phyloP scores from a whole-genome alignment of 2,113 vertebrate genomes.

The Passer domesticus region DNA sequence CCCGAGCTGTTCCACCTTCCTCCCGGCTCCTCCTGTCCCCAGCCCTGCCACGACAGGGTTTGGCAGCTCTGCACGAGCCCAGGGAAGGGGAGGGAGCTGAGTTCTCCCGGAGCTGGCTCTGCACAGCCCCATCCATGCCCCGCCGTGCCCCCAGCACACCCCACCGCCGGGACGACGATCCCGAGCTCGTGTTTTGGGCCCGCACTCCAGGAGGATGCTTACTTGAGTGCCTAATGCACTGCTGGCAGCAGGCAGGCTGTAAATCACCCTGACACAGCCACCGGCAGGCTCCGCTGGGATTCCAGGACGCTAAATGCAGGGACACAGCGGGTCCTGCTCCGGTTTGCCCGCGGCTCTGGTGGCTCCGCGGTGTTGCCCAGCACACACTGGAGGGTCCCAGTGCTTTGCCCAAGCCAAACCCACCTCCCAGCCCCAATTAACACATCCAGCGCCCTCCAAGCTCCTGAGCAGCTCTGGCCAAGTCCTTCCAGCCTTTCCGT shows the following conservation, averaged over 20 bases:
- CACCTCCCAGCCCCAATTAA: not conserved
- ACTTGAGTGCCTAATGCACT: not conserved
- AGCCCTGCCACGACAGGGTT: not conserved
- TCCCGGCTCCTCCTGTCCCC: too few species aligned
- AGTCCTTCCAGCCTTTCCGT: not conserved
- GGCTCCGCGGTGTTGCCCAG: not conserved
- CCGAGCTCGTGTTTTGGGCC: not conserved
- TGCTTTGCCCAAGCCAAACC: not conserved
- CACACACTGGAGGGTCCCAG: not conserved
- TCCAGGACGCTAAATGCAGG: not conserved
- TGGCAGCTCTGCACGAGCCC: rapidly evolving
- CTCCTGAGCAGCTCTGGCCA: not conserved
- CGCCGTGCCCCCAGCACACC: not conserved
- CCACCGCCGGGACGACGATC: rapidly evolving
- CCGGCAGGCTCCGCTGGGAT: not conserved
- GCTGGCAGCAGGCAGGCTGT: not conserved
- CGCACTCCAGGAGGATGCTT: not conserved
- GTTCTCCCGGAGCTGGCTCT: not conserved
- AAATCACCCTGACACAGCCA: conserved; percentile 1
- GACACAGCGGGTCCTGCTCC: not conserved
- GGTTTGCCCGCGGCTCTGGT: not conserved
- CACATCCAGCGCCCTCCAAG: not conserved
- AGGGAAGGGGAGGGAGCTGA: not conserved
- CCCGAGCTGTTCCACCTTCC: not conserved
- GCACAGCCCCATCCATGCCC: not conserved